Conservation (phyloP, 92 coral and sea anemone species). For the Metridium senile region DNA sequence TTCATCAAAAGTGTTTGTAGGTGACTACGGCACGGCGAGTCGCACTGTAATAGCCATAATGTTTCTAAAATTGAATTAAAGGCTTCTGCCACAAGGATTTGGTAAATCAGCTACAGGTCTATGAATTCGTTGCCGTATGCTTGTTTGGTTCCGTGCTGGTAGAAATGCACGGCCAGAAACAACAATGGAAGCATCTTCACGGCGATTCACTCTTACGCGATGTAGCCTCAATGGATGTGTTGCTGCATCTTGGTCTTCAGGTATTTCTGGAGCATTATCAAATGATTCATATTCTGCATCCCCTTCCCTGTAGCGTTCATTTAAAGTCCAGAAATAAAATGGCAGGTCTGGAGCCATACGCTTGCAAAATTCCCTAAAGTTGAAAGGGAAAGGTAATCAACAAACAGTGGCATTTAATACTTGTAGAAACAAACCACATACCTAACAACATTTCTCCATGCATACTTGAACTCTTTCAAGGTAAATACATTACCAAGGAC, state of each 20-base stretch:
- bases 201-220: constrained; percentile 38
- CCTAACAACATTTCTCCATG: constrained; percentile 66
- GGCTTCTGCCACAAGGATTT: too few species aligned
- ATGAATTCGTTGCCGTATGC: constrained; percentile 48
- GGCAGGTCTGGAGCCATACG: constrained; percentile 27
- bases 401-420: too few species aligned
- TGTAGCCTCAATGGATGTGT: constrained; percentile 55
- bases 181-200: constrained; percentile 53
- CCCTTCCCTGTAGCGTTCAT: constrained; percentile 43
- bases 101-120: constrained; percentile 39
- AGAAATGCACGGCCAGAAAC: constrained; percentile 48
- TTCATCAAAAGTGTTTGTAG: too few species aligned
- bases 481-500: constrained; percentile 57
- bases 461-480: constrained; percentile 56
- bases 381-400: too few species aligned
- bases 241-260: constrained; percentile 24
- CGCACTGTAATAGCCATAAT: too few species aligned
- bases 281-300: constrained; percentile 41
- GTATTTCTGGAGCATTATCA: constrained; percentile 36
- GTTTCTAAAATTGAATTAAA: too few species aligned
- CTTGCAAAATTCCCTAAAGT: constrained; percentile 33
- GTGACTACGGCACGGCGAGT: too few species aligned
- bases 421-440: background rate
- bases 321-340: constrained; percentile 25
- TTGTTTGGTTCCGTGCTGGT: constrained; percentile 56